Percentiles rank a stretch among this genome's conserved stretches.
phyloP scores from a whole-genome alignment of 2,797 vertebrate genomes.

The Periophthalmus magnuspinnatus region DNA sequence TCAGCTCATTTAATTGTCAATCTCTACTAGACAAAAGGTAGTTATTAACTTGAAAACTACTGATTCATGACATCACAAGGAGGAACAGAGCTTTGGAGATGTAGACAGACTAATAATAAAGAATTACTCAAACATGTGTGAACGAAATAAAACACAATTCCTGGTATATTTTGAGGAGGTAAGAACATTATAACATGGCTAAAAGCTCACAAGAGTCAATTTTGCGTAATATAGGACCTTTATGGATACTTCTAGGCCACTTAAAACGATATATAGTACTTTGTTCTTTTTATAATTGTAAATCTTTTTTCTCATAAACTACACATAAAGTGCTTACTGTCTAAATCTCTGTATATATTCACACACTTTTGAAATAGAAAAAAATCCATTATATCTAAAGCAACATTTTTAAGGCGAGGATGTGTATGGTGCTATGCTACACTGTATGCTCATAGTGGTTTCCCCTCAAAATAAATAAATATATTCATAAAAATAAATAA shows the following conservation, averaged over 20 bases:
- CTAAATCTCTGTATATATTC: constrained; percentile 55
- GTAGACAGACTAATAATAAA: too few species aligned
- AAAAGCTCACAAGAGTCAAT: too few species aligned
- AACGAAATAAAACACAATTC: too few species aligned
- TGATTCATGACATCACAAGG: too few species aligned
- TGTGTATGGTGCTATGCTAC: constrained; percentile 81
- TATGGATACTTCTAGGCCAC: constrained; percentile 52
- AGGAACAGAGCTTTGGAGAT: too few species aligned
- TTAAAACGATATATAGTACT: constrained; percentile 42
- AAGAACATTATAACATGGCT: too few species aligned
- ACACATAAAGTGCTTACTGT: constrained; percentile 69
- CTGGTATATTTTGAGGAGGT: too few species aligned
- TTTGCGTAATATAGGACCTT: too few species aligned
- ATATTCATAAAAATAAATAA: constrained; percentile 1
- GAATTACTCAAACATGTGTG: too few species aligned
- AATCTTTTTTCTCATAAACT: constrained; percentile 52
- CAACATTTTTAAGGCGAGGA: constrained; percentile 80
- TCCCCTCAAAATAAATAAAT: constrained; percentile 53
- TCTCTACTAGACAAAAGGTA: too few species aligned
- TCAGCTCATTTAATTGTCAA: too few species aligned
- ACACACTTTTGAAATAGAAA: constrained; percentile 59
- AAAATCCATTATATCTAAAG: constrained; percentile 71
- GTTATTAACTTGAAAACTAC: too few species aligned
- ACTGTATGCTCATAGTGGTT: constrained; percentile 78
- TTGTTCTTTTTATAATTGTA: constrained; percentile 48